Conservation (phyloP, 2,888 invertebrate species). For the Microdon myrmicae region DNA sequence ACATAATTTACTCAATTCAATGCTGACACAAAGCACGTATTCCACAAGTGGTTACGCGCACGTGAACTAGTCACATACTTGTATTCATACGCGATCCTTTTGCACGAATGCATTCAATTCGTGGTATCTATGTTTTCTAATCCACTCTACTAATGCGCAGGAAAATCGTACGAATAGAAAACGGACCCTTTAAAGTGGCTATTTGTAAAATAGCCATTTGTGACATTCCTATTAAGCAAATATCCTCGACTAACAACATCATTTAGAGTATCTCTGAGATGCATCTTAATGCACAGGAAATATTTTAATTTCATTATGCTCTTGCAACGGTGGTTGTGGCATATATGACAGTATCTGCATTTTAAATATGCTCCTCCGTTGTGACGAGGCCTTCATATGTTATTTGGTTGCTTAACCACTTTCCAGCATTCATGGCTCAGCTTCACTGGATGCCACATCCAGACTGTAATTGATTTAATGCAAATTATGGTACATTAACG, state of each 20-base stretch:
- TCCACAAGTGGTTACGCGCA: conserved; percentile 14
- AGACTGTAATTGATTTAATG: conserved; percentile 8
- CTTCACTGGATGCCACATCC: neutral
- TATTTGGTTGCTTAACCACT: too few species aligned
- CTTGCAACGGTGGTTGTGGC: conserved; percentile 5
- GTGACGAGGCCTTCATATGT: too few species aligned
- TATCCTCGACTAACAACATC: conserved; percentile 20
- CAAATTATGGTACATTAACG: conserved; percentile 9
- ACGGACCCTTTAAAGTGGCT: neutral
- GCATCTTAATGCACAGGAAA: conserved; percentile 22
- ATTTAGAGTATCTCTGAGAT: conserved; percentile 16
- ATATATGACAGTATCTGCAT: conserved; percentile 23
- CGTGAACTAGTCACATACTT: neutral
- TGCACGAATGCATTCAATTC: conserved; percentile 1
- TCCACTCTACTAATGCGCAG: conserved; percentile 4
- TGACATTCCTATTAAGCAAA: conserved; percentile 5
- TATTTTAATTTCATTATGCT: conserved; percentile 17
- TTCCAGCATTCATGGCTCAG: too few species aligned
- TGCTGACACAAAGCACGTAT: neutral
- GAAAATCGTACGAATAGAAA: neutral
- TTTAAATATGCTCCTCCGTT: too few species aligned
- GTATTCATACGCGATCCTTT: neutral
- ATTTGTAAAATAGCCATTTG: conserved; percentile 16
- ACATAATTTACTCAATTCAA: conserved; percentile 17
- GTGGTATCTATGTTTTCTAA: conserved; percentile 5